Base-by-base conservation (phyloP, 2,888 invertebrate species). In the Orthosia cruda region DNA sequence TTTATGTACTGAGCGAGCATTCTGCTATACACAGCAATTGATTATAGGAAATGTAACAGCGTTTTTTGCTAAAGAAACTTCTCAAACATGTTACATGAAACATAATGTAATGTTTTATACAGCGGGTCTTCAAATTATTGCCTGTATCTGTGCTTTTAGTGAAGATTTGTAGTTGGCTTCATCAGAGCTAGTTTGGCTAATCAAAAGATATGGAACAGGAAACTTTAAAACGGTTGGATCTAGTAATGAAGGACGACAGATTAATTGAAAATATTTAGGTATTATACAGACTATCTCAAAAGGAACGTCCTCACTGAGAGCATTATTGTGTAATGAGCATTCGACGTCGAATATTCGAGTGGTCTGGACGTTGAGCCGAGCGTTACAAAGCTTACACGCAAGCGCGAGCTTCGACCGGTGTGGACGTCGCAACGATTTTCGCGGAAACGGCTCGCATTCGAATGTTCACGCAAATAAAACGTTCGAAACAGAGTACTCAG, bases 1-100 rank as follows among this genome's bases (percentile, higher is more conserved):
- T 73, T 58, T 61, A 79, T 61, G 62, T 26, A 62, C 54, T 57
- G 40, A 55, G 32, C 40, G 52, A 15, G 59, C 26, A 77, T 54
- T 54, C 23, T 55, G 64, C 13, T 40, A 20, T 62, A 64, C 20
- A 77, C 23, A 45, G 45, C 50, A 26, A 75, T 57, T 67, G 55
- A 62, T 62, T 62, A 63, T 45, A 76, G 16, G 52, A 72, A 68
- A 49, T n/a, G 16, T 58, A 49, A 49, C 20, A 57, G 23, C 13
- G 16, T 45, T 54, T 77, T 82, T 64, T 66, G 54, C 49, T 23
- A n/a, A 3, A 66, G 3, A 2, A 57, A 62, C 20, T 71, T 71
- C 54, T 32, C 50, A 78, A 47, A 40, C 4, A 13, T 32, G 40
- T 47, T 77, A 20, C 20, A 18, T 74, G 12, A 50, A 49, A 55